These are phyloP conservation scores for Papilio gigon DNA, from an alignment of 2,888 invertebrate genomes.

Conservation along the genomic window DNA sequence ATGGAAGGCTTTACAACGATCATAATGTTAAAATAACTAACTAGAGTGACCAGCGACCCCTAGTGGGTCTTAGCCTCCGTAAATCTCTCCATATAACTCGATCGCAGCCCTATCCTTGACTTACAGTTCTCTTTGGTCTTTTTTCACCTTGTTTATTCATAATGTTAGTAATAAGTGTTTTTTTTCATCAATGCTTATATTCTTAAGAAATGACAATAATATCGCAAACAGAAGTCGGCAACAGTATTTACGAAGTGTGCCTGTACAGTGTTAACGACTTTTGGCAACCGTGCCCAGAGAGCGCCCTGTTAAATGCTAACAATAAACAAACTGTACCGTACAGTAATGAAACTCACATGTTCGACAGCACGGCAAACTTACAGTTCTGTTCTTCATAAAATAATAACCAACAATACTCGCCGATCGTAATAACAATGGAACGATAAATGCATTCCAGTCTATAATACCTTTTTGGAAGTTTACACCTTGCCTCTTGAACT, in stretches of 20 bases:
- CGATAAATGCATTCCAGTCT: not conserved
- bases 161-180: too few species aligned
- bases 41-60: too few species aligned
- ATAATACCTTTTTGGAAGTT: too few species aligned
- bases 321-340: slow-evolving; percentile 73
- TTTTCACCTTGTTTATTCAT: too few species aligned
- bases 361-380: slow-evolving; percentile 44
- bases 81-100: too few species aligned
- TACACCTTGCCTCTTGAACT: too few species aligned
- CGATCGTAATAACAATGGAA: slow-evolving; percentile 46
- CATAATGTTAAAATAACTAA: too few species aligned
- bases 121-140: too few species aligned
- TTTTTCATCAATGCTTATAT: slow-evolving; percentile 5
- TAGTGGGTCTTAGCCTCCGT: too few species aligned
- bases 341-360: slow-evolving; percentile 57
- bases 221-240: slow-evolving; percentile 45
- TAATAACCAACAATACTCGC: slow-evolving; percentile 59
- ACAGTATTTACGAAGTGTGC: slow-evolving; percentile 67
- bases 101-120: too few species aligned
- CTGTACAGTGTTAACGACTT: slow-evolving; percentile 73
- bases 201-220: slow-evolving; percentile 43
- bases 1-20: too few species aligned
- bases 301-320: slow-evolving; percentile 62
- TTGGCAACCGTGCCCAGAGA: slow-evolving; percentile 65
- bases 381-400: slow-evolving; percentile 42